Evolutionary conservation across 1,140 invertebrate genomes (phyloP).

Genomic region (Dinothrombium tinctorium): DNA sequence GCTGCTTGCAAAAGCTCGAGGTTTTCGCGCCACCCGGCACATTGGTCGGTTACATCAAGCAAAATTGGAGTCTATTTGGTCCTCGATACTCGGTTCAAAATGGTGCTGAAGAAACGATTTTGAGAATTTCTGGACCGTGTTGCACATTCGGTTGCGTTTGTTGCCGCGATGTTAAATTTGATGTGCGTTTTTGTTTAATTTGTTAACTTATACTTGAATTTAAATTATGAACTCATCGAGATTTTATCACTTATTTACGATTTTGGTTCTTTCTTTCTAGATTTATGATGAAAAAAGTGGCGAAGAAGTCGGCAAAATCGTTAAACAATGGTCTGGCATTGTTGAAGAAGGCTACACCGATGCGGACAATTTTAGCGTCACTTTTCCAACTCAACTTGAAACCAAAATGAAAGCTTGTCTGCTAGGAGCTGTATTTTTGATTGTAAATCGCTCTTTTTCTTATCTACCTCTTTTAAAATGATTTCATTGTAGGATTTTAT

Average conservation of each 20-base stretch:
- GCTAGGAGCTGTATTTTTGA: slow-evolving; percentile 34
- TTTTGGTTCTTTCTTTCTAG: slow-evolving; percentile 21
- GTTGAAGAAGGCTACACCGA: slow-evolving; percentile 43
- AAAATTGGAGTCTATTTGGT: slow-evolving; percentile 55
- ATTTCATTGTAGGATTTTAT: no score
- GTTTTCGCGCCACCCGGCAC: slow-evolving; percentile 34
- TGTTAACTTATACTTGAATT: no score
- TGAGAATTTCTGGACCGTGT: slow-evolving; percentile 56
- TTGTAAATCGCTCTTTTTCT: slow-evolving; percentile 19
- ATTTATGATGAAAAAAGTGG: slow-evolving; percentile 17
- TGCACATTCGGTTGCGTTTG: slow-evolving; percentile 50
- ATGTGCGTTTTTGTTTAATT: slow-evolving; percentile 24
- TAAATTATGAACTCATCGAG: slow-evolving; percentile 21
- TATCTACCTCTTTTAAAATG: no score
- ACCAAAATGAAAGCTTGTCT: slow-evolving; percentile 55
- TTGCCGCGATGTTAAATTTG: slow-evolving; percentile 49
- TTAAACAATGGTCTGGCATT: slow-evolving; percentile 47
- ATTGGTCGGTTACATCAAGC: slow-evolving; percentile 46
- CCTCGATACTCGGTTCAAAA: slow-evolving; percentile 32
- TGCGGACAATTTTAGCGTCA: slow-evolving; percentile 48
- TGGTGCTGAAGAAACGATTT: slow-evolving; percentile 25
- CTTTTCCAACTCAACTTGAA: slow-evolving; percentile 51
- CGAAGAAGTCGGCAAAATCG: slow-evolving; percentile 34
- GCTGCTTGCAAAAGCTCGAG: slow-evolving; percentile 52
- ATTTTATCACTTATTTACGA: slow-evolving; percentile 19